Evolutionary conservation across 2,888 invertebrate genomes (phyloP).

Genomic region (Nymphalis polychloros): DNA sequence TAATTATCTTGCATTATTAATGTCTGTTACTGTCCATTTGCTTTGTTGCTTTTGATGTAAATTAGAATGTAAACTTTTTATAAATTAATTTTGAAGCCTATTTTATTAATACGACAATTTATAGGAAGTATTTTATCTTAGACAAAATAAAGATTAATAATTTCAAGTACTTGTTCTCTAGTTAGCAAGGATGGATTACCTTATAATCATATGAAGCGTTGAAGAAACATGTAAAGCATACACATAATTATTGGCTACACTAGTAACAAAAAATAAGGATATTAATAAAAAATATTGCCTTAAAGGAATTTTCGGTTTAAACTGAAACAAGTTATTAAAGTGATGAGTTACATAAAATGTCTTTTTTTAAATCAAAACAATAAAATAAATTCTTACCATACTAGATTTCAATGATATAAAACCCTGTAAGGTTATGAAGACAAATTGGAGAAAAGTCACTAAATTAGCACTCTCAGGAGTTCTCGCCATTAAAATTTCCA

Average conservation of each 20-base stretch:
- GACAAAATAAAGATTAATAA: no score
- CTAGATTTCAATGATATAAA: constrained; percentile 47
- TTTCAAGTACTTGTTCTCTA: no score
- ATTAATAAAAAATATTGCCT: constrained; percentile 67
- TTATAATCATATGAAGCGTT: constrained; percentile 77
- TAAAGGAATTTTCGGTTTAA: constrained; percentile 68
- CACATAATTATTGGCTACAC: constrained; percentile 76
- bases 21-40: no score
- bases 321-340: constrained; percentile 56
- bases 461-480: constrained; percentile 66
- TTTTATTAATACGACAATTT: no score
- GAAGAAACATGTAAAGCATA: constrained; percentile 77
- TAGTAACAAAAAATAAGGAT: constrained; percentile 70
- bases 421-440: constrained; percentile 67
- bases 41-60: no score
- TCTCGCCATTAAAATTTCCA: constrained; percentile 72
- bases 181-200: constrained; percentile 49
- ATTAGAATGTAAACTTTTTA: no score
- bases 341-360: neutral
- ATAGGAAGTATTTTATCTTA: no score
- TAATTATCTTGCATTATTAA: no score
- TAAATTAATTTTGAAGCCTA: no score
- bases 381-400: constrained; percentile 51
- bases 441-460: constrained; percentile 71
- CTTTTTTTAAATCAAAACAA: neutral